Evolutionary conservation across 2,113 vertebrate species (phyloP).

Genomic region (Tamias sibiricus): DNA sequence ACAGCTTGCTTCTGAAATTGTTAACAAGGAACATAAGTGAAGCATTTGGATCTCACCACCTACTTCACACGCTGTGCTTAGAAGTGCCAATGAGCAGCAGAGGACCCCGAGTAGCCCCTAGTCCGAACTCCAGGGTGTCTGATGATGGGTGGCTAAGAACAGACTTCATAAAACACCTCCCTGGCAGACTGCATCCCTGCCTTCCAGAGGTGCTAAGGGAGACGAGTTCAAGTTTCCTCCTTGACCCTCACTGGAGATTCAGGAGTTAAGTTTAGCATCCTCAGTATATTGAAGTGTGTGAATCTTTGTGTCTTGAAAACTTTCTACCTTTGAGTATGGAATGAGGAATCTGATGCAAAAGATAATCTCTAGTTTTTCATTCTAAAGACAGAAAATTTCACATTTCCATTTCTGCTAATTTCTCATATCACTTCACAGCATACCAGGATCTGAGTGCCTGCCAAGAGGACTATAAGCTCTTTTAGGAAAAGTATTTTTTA

Average conservation of each 20-base stretch:
- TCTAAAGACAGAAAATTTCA: conserved; percentile 65
- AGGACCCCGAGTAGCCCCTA: background rate
- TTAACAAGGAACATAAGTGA: background rate
- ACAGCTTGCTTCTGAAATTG: background rate
- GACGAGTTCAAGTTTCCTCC: background rate
- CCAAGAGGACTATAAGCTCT: conserved; percentile 71
- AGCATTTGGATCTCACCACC: background rate
- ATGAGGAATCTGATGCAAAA: background rate
- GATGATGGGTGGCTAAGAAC: background rate
- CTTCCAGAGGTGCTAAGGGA: background rate
- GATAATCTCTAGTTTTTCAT: conserved; percentile 9
- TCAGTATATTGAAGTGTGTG: background rate
- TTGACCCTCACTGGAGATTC: background rate
- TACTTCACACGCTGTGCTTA: conserved; percentile 40
- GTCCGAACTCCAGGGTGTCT: background rate
- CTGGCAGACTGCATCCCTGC: no score
- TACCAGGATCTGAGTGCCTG: conserved; percentile 66
- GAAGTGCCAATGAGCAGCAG: conserved; percentile 35
- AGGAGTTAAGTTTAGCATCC: background rate
- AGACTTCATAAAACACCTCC: background rate
- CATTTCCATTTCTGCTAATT: conserved; percentile 80
- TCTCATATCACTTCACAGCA: conserved; percentile 77
- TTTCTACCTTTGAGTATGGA: background rate
- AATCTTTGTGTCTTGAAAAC: background rate
- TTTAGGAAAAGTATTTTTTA: conserved; percentile 57